Conservation (phyloP, 1,140 invertebrate genomes). For the Colletes gigas region DNA sequence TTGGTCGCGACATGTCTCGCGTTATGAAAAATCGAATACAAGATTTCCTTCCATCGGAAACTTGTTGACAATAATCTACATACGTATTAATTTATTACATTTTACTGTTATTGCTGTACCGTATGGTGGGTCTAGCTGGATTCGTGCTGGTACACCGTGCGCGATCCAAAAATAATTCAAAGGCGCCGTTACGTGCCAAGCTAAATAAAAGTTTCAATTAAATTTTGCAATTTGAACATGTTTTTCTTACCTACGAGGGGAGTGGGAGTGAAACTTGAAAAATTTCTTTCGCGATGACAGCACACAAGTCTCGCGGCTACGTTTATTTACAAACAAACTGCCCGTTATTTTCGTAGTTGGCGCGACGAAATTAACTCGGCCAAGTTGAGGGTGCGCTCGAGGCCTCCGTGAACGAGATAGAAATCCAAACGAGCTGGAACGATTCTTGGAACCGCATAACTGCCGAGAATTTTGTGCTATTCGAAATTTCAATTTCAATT, state of each 20-base stretch:
- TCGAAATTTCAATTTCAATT: neutral
- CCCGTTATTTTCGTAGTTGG: neutral
- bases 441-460: neutral
- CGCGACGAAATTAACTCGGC: conserved; percentile 1
- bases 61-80: too few species aligned
- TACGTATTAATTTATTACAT: neutral
- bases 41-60: too few species aligned
- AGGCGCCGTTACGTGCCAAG: conserved; percentile 57
- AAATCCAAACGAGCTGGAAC: neutral
- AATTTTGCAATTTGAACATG: conserved; percentile 24
- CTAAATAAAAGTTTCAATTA: conserved; percentile 57
- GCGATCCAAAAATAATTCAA: conserved; percentile 63
- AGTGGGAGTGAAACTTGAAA: neutral
- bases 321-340: conserved; percentile 60
- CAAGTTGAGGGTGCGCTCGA: neutral
- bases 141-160: conserved; percentile 16
- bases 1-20: neutral
- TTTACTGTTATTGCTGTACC: conserved; percentile 36
- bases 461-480: neutral
- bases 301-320: neutral
- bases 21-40: too few species aligned
- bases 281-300: conserved; percentile 46
- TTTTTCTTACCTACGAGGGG: neutral
- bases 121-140: conserved; percentile 55
- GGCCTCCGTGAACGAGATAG: neutral